Base-by-base conservation (phyloP, 1,140 invertebrate species). In the Hylaeus anthracinus region DNA sequence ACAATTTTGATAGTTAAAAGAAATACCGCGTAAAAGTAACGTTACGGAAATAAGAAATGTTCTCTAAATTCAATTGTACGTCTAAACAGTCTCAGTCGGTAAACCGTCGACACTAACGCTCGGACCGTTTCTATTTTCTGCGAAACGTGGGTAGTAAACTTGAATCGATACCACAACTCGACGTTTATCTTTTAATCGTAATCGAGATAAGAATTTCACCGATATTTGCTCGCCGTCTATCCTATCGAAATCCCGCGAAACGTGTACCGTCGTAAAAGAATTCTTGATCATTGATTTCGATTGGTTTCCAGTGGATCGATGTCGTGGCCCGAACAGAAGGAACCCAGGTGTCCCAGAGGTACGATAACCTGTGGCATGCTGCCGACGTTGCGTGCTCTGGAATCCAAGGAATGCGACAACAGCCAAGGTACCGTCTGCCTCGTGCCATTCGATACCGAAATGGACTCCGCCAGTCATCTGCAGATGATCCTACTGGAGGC, bases 401-500 rank as follows among this genome's bases (percentile, higher is more conserved):
- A 89, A n/a, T 89, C 90, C 55, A 80, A 88, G 78, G 86, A 85
- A 56, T 88, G 90, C 86, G 79, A 80, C 5, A 85, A 83, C 56
- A 77, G 79, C 55, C 86, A 88, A 70, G 86, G 85, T 1, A 88
- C 79, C 72, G 66, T 90, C 72, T 92, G 91, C 65, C 81, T 92
- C 12, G 89, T 93, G 60, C 91, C 91, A 5, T 55, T 82, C 60
- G 88, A 92, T 45, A 75, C 81, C 8, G 86, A 90, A 48, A 90
- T 88, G 85, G 91, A 92, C 72, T 87, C 90, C 0, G 92, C 91
- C 51, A 91, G 89, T 76, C 91, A 92, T 70, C 88, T 91, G 10
- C 90, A 92, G 70, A 90, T 91, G 86, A 92, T 90, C 14, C 73
- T 89, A 6, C 72, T 90, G 41, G 89, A 90, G 75, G 90, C 91